phyloP scores from a whole-genome alignment of 2,888 invertebrate genomes.

The Andrena dorsata region DNA sequence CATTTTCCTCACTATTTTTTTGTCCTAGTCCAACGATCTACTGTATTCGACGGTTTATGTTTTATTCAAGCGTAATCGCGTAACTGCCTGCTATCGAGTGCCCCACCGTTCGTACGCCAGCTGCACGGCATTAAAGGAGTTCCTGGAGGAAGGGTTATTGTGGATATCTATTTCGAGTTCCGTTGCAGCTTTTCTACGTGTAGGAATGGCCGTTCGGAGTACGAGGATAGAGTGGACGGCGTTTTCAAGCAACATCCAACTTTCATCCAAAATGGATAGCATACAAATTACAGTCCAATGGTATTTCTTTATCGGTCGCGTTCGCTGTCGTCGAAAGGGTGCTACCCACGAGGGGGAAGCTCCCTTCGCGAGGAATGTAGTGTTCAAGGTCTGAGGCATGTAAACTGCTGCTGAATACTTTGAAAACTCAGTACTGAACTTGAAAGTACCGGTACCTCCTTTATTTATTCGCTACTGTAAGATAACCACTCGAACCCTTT shows the following conservation, averaged over 20 bases:
- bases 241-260: background rate
- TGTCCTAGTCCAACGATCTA: background rate
- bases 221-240: background rate
- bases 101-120: background rate
- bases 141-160: background rate
- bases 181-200: background rate
- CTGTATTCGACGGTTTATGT: background rate
- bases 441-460: no score
- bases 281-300: background rate
- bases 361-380: no score
- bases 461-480: no score
- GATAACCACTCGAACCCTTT: no score
- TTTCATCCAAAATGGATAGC: background rate
- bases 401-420: no score
- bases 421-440: no score
- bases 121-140: background rate
- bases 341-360: no score
- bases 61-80: slow-evolving; percentile 27
- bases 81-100: background rate
- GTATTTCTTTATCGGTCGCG: background rate
- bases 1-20: background rate
- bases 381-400: no score
- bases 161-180: background rate
- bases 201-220: background rate
- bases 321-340: no score